Evolutionary conservation across 2,113 vertebrate genomes (phyloP).

Genomic region (Mormoops blainvillei): DNA sequence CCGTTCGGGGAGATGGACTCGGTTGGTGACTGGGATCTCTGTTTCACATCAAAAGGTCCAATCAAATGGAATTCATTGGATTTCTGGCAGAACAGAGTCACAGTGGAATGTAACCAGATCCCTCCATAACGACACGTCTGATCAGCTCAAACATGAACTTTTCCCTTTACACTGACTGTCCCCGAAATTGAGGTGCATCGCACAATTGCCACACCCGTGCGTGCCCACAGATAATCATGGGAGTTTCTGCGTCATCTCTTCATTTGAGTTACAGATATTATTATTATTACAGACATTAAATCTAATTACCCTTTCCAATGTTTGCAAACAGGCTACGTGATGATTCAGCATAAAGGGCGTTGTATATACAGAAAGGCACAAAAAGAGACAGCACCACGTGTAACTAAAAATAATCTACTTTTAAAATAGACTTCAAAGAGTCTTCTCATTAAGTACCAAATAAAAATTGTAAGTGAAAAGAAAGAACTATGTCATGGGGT

Average conservation of each 20-base stretch:
- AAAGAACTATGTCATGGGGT: not conserved
- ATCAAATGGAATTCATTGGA: not conserved
- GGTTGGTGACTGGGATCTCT: not conserved
- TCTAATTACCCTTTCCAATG: conserved; percentile 15
- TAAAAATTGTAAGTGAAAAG: not conserved
- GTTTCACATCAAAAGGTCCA: not conserved
- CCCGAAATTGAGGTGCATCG: not conserved
- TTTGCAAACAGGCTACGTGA: not conserved
- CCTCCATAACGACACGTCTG: not conserved
- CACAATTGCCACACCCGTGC: not conserved
- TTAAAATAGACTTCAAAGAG: not conserved
- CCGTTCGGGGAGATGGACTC: not conserved
- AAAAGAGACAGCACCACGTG: not conserved
- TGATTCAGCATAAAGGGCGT: not conserved
- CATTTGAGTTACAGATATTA: not conserved
- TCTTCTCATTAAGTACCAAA: not conserved
- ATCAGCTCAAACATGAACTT: not conserved
- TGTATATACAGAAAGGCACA: not conserved
- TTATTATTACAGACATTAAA: not conserved
- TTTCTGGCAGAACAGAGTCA: not conserved
- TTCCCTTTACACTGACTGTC: not conserved
- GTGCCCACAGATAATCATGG: not conserved
- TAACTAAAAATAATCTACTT: not conserved
- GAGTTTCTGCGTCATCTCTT: not conserved
- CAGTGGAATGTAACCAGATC: not conserved